Conservation (phyloP, 2,888 invertebrate species). For the Digitonthophagus gazella region DNA sequence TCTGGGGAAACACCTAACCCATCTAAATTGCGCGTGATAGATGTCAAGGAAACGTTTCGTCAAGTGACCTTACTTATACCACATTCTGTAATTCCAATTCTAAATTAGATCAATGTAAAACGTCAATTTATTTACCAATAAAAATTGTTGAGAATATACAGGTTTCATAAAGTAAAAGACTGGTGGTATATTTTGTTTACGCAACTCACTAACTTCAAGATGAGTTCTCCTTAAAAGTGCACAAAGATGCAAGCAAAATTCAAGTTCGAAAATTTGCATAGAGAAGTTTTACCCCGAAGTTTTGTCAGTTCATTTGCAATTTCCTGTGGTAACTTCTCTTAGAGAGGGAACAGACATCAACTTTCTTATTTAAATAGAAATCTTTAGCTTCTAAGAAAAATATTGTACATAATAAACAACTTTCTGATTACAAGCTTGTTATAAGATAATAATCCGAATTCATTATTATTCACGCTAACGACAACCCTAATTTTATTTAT, state of each 20-base stretch:
- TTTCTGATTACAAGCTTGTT: too few relatives aligned
- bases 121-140: too few relatives aligned
- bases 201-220: background rate
- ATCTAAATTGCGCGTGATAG: background rate
- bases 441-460: too few relatives aligned
- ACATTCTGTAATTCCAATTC: background rate
- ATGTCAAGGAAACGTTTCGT: background rate
- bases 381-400: background rate
- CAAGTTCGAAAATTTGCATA: background rate
- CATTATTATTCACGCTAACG: background rate
- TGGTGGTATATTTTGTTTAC: background rate
- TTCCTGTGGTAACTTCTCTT: background rate
- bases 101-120: too few relatives aligned
- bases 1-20: background rate
- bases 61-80: background rate
- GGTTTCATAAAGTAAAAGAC: background rate
- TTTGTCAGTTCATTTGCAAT: background rate
- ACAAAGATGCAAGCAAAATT: background rate
- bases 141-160: too few relatives aligned
- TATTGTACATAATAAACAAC: too few relatives aligned
- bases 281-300: background rate
- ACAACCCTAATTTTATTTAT: background rate
- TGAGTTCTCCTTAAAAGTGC: background rate
- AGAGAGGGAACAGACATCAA: background rate
- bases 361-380: background rate